A percentile compares a stretch with the other conserved stretches of the same genome.
phyloP scores from a whole-genome alignment of 1,140 invertebrate genomes.

The Holcopasites calliopsidis region DNA sequence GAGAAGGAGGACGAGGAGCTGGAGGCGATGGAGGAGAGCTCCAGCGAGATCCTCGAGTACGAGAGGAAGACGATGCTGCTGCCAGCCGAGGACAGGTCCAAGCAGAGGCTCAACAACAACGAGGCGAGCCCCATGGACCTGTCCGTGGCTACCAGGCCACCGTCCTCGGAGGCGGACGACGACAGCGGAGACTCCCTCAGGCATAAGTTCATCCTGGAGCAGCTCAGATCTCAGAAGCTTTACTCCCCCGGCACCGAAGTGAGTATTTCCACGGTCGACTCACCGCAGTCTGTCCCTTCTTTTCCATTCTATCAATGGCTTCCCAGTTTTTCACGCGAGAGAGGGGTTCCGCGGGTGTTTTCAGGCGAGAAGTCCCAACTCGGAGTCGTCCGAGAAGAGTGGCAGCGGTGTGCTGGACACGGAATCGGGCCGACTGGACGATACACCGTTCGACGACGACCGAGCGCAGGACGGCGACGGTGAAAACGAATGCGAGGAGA shows the following conservation, averaged over 20 bases:
- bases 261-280: slow-evolving; percentile 26
- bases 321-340: too few species aligned
- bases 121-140: slow-evolving; percentile 77
- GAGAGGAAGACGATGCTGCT: slow-evolving; percentile 73
- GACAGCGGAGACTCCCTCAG: slow-evolving; percentile 76
- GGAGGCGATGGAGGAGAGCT: slow-evolving; percentile 67
- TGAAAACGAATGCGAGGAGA: slow-evolving; percentile 65
- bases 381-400: slow-evolving; percentile 77
- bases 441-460: slow-evolving; percentile 71
- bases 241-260: slow-evolving; percentile 76
- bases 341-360: too few species aligned
- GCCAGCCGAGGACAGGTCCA: slow-evolving; percentile 68
- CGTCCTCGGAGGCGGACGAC: slow-evolving; percentile 74
- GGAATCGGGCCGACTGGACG: slow-evolving; percentile 69
- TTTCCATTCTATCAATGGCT: not conserved
- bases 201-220: slow-evolving; percentile 77
- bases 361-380: slow-evolving; percentile 75
- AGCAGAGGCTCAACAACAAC: slow-evolving; percentile 77
- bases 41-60: slow-evolving; percentile 72
- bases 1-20: slow-evolving; percentile 69
- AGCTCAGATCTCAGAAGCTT: slow-evolving; percentile 74
- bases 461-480: slow-evolving; percentile 63
- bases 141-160: slow-evolving; percentile 75
- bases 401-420: slow-evolving; percentile 69
- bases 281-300: not conserved